A percentile compares a stretch with the other conserved stretches of the same genome.
phyloP scores from a whole-genome alignment of 2,888 invertebrate species.

The Mesochorus sp. region DNA sequence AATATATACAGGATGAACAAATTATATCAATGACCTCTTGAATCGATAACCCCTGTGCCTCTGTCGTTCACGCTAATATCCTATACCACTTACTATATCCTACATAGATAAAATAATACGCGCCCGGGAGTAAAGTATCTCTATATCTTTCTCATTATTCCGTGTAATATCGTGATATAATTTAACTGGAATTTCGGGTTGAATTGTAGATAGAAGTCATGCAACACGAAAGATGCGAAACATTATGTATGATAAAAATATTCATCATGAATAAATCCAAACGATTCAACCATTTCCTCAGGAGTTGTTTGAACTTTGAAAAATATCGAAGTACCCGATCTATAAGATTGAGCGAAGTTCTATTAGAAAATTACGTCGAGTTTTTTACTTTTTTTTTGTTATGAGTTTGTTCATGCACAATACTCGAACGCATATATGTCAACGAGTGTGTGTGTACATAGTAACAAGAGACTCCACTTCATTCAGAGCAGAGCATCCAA shows the following conservation, averaged over 20 bases:
- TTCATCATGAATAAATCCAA: too few relatives aligned
- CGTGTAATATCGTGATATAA: not conserved
- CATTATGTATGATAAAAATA: too few relatives aligned
- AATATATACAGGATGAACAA: not conserved
- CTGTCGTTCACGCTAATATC: not conserved
- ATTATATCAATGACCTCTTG: not conserved
- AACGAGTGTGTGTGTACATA: not conserved
- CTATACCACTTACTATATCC: not conserved
- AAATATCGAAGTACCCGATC: too few relatives aligned
- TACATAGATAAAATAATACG: slow-evolving; percentile 11
- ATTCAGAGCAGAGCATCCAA: not conserved
- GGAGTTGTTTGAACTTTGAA: too few relatives aligned
- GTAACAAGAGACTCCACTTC: not conserved
- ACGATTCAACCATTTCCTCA: too few relatives aligned
- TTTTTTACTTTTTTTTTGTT: too few relatives aligned
- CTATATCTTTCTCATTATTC: slow-evolving; percentile 4
- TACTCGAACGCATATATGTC: not conserved
- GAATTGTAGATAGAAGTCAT: not conserved
- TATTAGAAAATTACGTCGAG: too few relatives aligned
- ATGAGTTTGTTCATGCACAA: too few relatives aligned
- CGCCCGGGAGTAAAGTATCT: not conserved
- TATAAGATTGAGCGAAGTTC: too few relatives aligned
- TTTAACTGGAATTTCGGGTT: slow-evolving; percentile 18
- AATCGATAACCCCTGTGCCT: not conserved
- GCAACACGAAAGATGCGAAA: not conserved